phyloP scores from a whole-genome alignment of 1,140 invertebrate species.

The Drosophila hydei region DNA sequence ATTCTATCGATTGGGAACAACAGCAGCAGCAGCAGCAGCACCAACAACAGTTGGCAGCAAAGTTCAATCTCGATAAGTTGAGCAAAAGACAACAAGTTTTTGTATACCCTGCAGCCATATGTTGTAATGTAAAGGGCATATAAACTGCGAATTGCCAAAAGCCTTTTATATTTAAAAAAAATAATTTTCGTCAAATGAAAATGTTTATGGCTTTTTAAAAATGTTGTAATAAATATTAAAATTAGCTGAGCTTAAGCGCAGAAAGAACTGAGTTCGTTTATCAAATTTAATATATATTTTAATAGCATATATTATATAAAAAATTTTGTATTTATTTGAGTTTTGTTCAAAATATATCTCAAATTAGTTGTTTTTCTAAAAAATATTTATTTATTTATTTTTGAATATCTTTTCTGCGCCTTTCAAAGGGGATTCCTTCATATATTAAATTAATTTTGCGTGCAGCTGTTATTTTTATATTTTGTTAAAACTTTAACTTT shows the following conservation, averaged over 20 bases:
- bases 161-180: neutral
- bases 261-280: too few relatives aligned
- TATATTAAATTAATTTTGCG: too few relatives aligned
- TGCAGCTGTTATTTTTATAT: too few relatives aligned
- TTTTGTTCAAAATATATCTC: too few relatives aligned
- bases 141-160: constrained; percentile 27
- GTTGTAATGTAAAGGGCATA: constrained; percentile 58
- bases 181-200: too few relatives aligned
- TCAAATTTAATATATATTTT: too few relatives aligned
- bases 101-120: constrained; percentile 65
- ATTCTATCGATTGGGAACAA: constrained; percentile 62
- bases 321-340: too few relatives aligned
- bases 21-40: constrained; percentile 27
- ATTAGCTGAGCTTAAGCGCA: too few relatives aligned
- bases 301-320: too few relatives aligned
- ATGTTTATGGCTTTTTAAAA: neutral
- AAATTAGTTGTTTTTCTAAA: neutral
- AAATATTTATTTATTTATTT: neutral
- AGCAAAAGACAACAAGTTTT: constrained; percentile 42
- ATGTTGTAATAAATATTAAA: neutral
- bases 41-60: constrained; percentile 64
- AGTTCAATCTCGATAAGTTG: constrained; percentile 75
- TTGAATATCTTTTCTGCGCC: too few relatives aligned
- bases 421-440: too few relatives aligned
- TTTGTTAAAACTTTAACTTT: too few relatives aligned